Evolutionary conservation across 2,113 vertebrate species (phyloP).

Genomic region (Gymnogyps californianus): DNA sequence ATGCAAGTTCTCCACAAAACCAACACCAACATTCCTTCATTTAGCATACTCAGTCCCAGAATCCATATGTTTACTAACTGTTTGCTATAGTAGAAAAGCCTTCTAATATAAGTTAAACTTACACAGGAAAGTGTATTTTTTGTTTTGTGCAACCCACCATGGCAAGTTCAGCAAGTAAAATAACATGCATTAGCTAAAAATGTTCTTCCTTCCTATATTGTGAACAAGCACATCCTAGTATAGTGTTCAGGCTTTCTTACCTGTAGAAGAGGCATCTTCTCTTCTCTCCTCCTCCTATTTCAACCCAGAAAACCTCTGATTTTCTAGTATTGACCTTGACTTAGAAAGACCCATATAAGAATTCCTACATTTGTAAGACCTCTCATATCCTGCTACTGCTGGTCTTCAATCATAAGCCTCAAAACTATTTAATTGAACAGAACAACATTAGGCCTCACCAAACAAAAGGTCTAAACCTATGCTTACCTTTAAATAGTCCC

Average conservation of each 20-base stretch:
- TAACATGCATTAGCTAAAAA: accelerated
- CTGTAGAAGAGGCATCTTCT: background rate
- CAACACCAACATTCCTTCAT: accelerated
- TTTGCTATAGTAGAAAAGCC: background rate
- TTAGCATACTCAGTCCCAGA: background rate
- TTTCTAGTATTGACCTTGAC: background rate
- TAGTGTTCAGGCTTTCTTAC: accelerated
- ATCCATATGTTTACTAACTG: accelerated
- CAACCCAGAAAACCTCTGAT: background rate
- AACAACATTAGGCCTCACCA: accelerated
- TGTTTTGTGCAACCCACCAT: accelerated
- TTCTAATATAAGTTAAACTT: accelerated
- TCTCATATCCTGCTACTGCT: accelerated
- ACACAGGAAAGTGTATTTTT: accelerated
- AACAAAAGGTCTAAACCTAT: accelerated
- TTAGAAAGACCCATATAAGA: accelerated
- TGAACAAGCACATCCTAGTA: accelerated
- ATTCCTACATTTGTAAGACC: accelerated
- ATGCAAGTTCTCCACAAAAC: background rate
- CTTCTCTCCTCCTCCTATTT: accelerated
- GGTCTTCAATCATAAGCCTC: accelerated
- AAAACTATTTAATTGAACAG: accelerated
- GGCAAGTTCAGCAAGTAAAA: background rate
- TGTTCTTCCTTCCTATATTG: accelerated
- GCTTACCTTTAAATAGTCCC: background rate